Percentiles rank a stretch among this genome's conserved stretches.
These are phyloP conservation scores for Megalops cyprinoides DNA, from an alignment of 2,797 vertebrate species.

Conservation along the genomic window DNA sequence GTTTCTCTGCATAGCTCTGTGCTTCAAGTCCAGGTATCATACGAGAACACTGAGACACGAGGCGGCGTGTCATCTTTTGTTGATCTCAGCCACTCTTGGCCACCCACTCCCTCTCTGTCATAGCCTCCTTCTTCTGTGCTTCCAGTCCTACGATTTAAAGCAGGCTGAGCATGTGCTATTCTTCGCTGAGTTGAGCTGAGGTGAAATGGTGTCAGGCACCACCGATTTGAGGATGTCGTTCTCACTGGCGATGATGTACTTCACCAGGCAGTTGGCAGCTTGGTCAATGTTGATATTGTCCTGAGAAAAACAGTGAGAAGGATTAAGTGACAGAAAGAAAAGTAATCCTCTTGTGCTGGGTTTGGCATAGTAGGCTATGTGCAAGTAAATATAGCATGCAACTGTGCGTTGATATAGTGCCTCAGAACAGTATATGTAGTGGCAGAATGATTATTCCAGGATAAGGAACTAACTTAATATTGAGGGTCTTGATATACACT, in stretches of 20 bases:
- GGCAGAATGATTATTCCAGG: too few species aligned
- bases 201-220: constrained; percentile 86
- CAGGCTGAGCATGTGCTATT: constrained; percentile 84
- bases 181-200: constrained; percentile 76
- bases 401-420: too few species aligned
- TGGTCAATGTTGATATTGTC: constrained; percentile 94
- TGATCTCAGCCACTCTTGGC: constrained; percentile 27
- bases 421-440: too few species aligned
- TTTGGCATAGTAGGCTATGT: too few species aligned
- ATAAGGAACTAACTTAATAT: too few species aligned
- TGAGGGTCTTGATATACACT: too few species aligned
- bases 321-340: constrained; percentile 23
- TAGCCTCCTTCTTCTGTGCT: not conserved
- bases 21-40: not conserved
- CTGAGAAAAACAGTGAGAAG: constrained; percentile 62
- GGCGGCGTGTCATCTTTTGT: constrained; percentile 25
- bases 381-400: too few species aligned
- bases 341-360: not conserved
- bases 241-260: constrained; percentile 94
- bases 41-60: not conserved
- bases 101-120: not conserved
- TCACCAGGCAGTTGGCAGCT: constrained; percentile 92
- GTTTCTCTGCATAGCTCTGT: not conserved
- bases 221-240: constrained; percentile 82
- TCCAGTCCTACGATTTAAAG: constrained; percentile 75